Conservation (phyloP, 2,888 invertebrate genomes). For the Ethmia dodecea region DNA sequence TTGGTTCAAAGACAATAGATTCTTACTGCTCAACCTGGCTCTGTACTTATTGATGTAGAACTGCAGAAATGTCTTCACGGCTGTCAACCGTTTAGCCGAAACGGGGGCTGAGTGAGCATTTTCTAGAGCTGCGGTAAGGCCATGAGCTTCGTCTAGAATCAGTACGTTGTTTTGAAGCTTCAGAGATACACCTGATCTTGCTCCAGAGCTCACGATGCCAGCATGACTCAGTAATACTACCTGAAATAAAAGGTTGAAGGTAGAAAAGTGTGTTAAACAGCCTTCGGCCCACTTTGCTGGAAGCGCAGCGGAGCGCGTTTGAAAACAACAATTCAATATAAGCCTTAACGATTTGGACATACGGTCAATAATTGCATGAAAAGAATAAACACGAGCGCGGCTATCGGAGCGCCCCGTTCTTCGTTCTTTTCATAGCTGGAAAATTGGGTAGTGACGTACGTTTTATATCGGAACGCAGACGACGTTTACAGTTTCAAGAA, state of each 20-base stretch:
- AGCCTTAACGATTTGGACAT: too few relatives aligned
- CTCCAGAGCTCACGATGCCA: constrained; percentile 62
- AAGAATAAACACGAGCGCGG: too few relatives aligned
- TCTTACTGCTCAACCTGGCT: constrained; percentile 85
- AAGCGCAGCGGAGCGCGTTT: too few relatives aligned
- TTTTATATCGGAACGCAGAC: too few relatives aligned
- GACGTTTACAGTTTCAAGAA: too few relatives aligned
- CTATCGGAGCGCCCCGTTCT: too few relatives aligned
- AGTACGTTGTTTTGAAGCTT: constrained; percentile 84
- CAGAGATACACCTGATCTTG: constrained; percentile 56
- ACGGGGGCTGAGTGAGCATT: constrained; percentile 90
- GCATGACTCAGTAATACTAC: constrained; percentile 65
- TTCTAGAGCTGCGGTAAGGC: constrained; percentile 92
- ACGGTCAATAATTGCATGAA: too few relatives aligned
- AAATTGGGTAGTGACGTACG: too few relatives aligned
- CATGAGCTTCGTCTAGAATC: constrained; percentile 98
- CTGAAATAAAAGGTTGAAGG: constrained; percentile 35
- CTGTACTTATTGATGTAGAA: constrained; percentile 86
- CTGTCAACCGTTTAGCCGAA: constrained; percentile 80
- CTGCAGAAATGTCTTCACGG: constrained; percentile 80
- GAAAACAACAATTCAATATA: too few relatives aligned
- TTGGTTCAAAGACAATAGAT: constrained; percentile 89
- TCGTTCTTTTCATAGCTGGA: too few relatives aligned
- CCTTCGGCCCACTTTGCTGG: too few relatives aligned
- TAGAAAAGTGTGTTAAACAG: too few relatives aligned